Percentiles rank a stretch among this genome's conserved stretches.
phyloP scores from a whole-genome alignment of 2,797 vertebrate genomes.

The Rallus crepitans region DNA sequence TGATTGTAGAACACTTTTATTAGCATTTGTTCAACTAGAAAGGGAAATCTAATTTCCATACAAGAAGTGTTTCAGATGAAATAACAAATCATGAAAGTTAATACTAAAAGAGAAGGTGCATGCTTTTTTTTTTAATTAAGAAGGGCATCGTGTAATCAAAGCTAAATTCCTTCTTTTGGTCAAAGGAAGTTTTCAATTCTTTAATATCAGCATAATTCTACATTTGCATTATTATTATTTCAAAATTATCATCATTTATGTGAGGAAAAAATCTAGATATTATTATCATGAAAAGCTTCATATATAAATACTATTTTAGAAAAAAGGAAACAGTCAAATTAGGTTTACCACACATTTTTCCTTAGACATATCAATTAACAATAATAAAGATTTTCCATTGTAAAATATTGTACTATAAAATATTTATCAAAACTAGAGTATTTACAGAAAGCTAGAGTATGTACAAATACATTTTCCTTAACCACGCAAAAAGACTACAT shows the following conservation, averaged over 20 bases:
- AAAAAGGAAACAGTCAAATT: not conserved
- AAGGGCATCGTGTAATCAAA: not conserved
- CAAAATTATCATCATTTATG: not conserved
- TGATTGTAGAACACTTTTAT: not conserved
- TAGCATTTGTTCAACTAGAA: slow-evolving; percentile 7
- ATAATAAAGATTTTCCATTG: not conserved
- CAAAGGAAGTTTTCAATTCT: not conserved
- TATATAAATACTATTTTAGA: not conserved
- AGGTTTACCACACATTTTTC: not conserved
- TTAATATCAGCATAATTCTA: not conserved
- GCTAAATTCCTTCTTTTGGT: not conserved
- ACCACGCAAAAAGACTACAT: not conserved
- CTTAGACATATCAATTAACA: not conserved
- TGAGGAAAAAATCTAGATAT: not conserved
- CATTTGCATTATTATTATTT: not conserved
- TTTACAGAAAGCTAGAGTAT: not conserved
- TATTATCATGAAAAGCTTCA: not conserved
- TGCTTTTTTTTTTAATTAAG: not conserved
- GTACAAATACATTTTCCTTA: not conserved
- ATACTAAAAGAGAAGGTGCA: not conserved
- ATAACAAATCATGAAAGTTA: slow-evolving; percentile 18
- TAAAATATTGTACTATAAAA: not conserved
- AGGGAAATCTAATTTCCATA: slow-evolving; percentile 37
- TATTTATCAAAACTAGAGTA: not conserved
- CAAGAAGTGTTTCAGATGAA: slow-evolving; percentile 31